Conservation (phyloP, 2,797 vertebrate species). For the Peromyscus attwateri region DNA sequence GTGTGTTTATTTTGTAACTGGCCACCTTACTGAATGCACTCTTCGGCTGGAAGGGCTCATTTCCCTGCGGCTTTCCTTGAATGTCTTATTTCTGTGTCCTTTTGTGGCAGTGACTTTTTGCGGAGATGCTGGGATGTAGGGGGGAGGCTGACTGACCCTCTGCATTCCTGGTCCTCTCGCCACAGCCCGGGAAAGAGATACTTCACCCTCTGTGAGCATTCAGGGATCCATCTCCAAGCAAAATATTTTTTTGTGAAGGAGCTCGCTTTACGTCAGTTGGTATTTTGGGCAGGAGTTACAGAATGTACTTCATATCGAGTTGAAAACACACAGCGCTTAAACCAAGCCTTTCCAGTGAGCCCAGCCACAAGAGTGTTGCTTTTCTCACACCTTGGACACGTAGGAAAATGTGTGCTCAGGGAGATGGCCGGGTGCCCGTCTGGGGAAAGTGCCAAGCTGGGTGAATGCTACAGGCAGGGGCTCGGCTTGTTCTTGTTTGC, state of each 20-base stretch:
- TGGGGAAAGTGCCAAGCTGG: constrained; percentile 76
- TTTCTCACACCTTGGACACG: constrained; percentile 85
- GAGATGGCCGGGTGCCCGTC: constrained; percentile 70
- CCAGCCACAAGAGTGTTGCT: constrained; percentile 77
- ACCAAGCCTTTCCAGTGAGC: constrained; percentile 66
- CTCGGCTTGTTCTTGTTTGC: constrained; percentile 61
- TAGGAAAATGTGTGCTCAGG: constrained; percentile 82
- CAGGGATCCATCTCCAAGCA: constrained; percentile 83
- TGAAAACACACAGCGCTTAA: constrained; percentile 79
- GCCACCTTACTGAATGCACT: constrained; percentile 57
- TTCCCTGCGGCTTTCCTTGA: constrained; percentile 19
- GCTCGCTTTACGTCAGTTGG: constrained; percentile 85
- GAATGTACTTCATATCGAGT: constrained; percentile 85
- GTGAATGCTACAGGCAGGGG: constrained; percentile 68
- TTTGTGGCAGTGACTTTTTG: not conserved
- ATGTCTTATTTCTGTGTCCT: not conserved
- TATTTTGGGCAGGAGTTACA: constrained; percentile 88
- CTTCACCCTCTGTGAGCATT: constrained; percentile 17
- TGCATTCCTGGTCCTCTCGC: not conserved
- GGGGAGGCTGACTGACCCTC: not conserved
- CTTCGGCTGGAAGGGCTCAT: constrained; percentile 37
- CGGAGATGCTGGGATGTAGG: not conserved
- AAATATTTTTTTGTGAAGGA: constrained; percentile 85
- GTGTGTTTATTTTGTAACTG: constrained; percentile 79
- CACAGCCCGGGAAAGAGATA: constrained; percentile 35